Evolutionary conservation across 1,140 invertebrate genomes (phyloP), one percentile per base, ranked within the genome.

Genomic region (Camponotus vicinus): DNA sequence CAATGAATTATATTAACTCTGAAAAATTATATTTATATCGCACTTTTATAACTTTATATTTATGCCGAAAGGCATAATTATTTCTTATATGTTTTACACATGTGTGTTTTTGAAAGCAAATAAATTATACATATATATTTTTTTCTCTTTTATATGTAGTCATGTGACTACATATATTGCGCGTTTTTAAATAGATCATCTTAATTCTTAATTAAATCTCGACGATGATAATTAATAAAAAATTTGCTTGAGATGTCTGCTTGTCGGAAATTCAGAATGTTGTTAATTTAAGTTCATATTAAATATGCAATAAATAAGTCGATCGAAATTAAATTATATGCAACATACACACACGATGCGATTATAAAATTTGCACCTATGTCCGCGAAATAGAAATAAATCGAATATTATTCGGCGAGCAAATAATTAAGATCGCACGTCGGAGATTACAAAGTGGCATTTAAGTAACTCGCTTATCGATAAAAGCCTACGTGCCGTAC

Each of bases 341-440:
- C 76, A 13, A 21, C 40, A 13, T 32, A 18, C 18, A n/a, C 40
- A n/a, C 27, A n/a, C n/a, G 34, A 42, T 40, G 5, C 1, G 6
- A 52, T 52, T 52, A 52, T 55, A 32, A 27, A 40, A 15, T 40
- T 70, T 21, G 21, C 61, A 13, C 1, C 18, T 32, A 9, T 42
- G 66, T 57, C 49, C 15, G 78, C 66, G 21, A 59, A 80, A 71
- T 37, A 32, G 37, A 18, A 80, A 71, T 78, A 79, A 86, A 42
- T 70, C 55, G 2, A 49, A n/a, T 5, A 45, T 85, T 78, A 32
- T 4, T 63, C n/a, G 15, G 2, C 64, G 40, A 76, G 66, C 73
- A 13, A 86, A 88, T 89, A 86, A 89, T 89, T 76, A 80, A 88
- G 34, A 34, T 76, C 42, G 59, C 40, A 69, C 57, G 69, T 18